Evolutionary conservation across 2,797 vertebrate species (phyloP), one percentile per base, ranked within the genome.

Genomic region (Gymnothorax reevesii): DNA sequence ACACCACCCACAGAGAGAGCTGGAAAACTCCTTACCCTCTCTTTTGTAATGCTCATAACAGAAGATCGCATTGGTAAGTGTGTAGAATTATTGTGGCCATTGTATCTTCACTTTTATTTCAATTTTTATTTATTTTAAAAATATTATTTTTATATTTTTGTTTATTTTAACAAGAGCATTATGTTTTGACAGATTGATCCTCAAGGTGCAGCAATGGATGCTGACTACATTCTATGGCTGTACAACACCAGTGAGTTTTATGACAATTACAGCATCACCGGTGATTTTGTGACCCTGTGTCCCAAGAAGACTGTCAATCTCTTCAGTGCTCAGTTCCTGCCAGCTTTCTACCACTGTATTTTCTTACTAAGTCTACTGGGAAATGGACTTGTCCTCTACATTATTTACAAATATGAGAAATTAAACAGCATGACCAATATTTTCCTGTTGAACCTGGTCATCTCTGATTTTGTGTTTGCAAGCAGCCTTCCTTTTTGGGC

Each of bases 381-480:
- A 10, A 97, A 97, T 1, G 90, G 95, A 4, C 93, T 96, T 0
- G 95, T 97, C 25, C 90, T 96, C 27, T 92, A 92, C 87, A 94
- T 96, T 87, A 93, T 97, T 86, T 93, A 91, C 89, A 96, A 93
- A 71, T 96, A 93, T 20, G 96, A 97, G 91, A 95, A 95, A 88
- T 91, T 96, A 27, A 90, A 84, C 87, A 95, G 94, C 0, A 95
- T 95, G 83, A 96, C 95, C 84, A 97, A 97, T 89, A 92, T 97
- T 75, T 96, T 96, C 89, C 93, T 96, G 83, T 91, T 96, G 82
- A 96, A 96, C 87, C 83, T 97, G 90, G 96, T 96, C 57, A 22
- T 96, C 77, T 96, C 96, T 9, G 96, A 96, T 89, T 84, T 97
- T 20, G 90, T 96, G 9, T 96, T 96, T 57, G 93, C 96, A 33